A percentile compares a stretch with the other conserved stretches of the same genome.
Conservation (phyloP, 1,140 invertebrate species). For the Eubasilissa regina region DNA sequence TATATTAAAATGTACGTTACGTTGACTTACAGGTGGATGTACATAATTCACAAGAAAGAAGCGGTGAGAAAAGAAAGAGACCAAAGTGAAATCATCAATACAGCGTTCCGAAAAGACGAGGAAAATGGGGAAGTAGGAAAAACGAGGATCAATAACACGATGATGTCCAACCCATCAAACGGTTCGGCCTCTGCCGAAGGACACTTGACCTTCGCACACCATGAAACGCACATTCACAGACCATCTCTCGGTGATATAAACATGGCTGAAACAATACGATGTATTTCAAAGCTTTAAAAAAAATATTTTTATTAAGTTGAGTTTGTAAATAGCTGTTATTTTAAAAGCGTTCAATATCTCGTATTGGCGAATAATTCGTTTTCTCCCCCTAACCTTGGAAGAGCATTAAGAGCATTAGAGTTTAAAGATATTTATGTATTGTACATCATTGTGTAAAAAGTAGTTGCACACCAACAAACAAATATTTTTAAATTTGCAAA, state of each 20-base stretch:
- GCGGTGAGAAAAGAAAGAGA: constrained; percentile 55
- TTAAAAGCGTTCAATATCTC: no score
- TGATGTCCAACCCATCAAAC: constrained; percentile 22
- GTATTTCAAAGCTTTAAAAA: constrained; percentile 58
- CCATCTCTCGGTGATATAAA: constrained; percentile 55
- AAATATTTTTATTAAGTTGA: neutral
- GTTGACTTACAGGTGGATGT: constrained; percentile 72
- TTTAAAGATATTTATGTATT: no score
- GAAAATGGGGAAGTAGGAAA: constrained; percentile 40
- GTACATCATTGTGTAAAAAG: no score
- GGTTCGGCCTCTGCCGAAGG: neutral
- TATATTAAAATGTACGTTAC: neutral
- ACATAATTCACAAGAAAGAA: constrained; percentile 72
- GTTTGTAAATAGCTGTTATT: no score
- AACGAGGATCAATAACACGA: constrained; percentile 47
- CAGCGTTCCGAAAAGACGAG: constrained; percentile 57
- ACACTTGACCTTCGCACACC: neutral
- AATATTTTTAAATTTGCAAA: no score
- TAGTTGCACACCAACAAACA: no score
- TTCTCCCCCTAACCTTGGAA: neutral
- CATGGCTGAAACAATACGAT: constrained; percentile 58
- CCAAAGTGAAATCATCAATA: constrained; percentile 50
- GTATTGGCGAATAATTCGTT: no score
- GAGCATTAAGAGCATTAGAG: neutral
- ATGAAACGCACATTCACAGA: constrained; percentile 13